Base-by-base conservation (phyloP, 1,140 invertebrate genomes). In the Ips nitidus region DNA sequence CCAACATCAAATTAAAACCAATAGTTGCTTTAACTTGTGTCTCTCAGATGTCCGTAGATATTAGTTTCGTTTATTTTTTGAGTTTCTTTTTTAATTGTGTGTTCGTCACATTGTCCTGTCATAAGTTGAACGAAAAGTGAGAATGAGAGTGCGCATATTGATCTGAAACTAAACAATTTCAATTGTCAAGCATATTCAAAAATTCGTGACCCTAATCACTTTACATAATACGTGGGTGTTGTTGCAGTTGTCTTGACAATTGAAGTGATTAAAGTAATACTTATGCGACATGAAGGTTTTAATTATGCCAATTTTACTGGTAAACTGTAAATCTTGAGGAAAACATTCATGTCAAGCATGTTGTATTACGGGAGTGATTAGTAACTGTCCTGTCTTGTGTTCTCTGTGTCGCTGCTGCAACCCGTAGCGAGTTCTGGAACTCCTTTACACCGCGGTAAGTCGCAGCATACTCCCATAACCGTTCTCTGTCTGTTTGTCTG, bases 401-500 rank as follows among this genome's bases (percentile, higher is more conserved):
- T 86, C 87, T 86, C 87, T 88, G 86, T 88, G 86, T 86, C 85
- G 84, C 85, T 84, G 84, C 83, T 84, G 84, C 83, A 86, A 85
- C 85, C 74, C 83, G 85, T 93, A 94, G 93, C 92, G 91, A 92
- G 90, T 95, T 94, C 91, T 95, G 93, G 93, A 94, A 91, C 90
- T 94, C 91, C 88, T 94, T 94, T 92, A 92, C 90, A 90, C 92
- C 92, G 90, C 91, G 93, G 93, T 95, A 95, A 94, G 93, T 94
- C 88, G 87, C 88, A 89, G 87, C 88, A 80, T 80, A 77, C 74
- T 76, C 79, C 79, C 77, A 76, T 79, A 75, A 79, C 79, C 74
- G 77, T 76, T 76, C 71, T 78, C 73, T 77, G 75, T 78, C 76
- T 78, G 75, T 76, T 73, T 78, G 76, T 78, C 74, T 75, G 76